phyloP scores from a whole-genome alignment of 2,888 invertebrate species.

The Tiliacea citrago region DNA sequence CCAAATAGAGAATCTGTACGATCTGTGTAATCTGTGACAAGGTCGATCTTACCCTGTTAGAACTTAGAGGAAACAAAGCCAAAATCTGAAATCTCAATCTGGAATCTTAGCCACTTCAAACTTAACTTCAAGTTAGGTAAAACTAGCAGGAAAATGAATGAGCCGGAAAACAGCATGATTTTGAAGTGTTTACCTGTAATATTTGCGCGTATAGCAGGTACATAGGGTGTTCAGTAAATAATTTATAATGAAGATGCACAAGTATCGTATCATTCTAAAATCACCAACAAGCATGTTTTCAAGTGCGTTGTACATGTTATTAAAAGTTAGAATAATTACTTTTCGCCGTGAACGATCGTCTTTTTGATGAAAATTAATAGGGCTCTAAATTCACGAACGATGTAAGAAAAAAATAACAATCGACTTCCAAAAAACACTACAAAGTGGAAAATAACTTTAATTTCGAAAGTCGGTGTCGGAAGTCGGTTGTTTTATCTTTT shows the following conservation, averaged over 20 bases:
- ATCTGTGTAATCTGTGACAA: slow-evolving; percentile 6
- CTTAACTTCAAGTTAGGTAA: background rate
- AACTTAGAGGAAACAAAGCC: slow-evolving; percentile 5
- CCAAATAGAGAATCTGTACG: background rate
- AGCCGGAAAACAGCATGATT: background rate
- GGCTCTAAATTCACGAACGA: background rate
- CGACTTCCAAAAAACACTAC: too few relatives aligned
- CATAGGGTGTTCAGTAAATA: background rate
- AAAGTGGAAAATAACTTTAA: too few relatives aligned
- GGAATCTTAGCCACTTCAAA: background rate
- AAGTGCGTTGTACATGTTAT: background rate
- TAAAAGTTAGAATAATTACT: background rate
- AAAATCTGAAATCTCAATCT: too few relatives aligned
- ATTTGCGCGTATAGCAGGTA: too few relatives aligned
- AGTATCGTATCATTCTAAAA: background rate
- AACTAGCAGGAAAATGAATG: background rate
- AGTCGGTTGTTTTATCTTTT: too few relatives aligned
- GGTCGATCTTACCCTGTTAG: background rate
- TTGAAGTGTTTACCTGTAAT: background rate
- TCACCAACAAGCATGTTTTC: background rate
- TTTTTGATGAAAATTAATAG: background rate
- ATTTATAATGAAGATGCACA: background rate
- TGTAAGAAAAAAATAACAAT: too few relatives aligned
- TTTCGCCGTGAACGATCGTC: background rate
- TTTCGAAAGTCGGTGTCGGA: too few relatives aligned